phyloP scores from a whole-genome alignment of 2,888 invertebrate species.

The Yponomeuta cagnagella region DNA sequence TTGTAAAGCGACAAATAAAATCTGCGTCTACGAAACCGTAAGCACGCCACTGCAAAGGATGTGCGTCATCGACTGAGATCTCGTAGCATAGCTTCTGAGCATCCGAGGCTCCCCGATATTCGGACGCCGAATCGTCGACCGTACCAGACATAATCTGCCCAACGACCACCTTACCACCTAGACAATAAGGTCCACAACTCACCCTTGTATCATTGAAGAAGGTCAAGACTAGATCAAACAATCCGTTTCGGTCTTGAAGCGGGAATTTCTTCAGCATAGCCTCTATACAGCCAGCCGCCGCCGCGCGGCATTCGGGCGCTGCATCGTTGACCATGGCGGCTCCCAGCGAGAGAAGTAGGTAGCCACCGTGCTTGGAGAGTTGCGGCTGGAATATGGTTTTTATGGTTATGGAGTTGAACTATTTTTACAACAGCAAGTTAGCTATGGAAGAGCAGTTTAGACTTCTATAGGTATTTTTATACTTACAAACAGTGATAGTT shows the following conservation, averaged over 20 bases:
- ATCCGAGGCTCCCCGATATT: background rate
- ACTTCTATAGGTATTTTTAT: background rate
- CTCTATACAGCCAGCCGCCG: constrained; percentile 83
- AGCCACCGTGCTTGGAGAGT: constrained; percentile 76
- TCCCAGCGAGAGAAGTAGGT: constrained; percentile 85
- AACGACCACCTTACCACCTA: background rate
- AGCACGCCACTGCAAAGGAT: background rate
- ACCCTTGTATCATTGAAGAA: constrained; percentile 83
- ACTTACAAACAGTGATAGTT: too few relatives aligned
- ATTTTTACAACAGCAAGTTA: too few relatives aligned
- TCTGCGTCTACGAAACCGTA: too few relatives aligned
- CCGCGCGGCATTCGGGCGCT: constrained; percentile 83
- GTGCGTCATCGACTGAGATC: background rate
- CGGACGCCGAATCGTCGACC: background rate
- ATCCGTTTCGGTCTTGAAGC: constrained; percentile 74
- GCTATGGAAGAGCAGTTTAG: too few relatives aligned
- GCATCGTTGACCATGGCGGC: constrained; percentile 89
- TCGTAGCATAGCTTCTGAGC: background rate
- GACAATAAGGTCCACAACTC: background rate
- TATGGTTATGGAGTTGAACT: background rate
- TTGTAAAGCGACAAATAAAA: too few relatives aligned
- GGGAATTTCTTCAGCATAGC: constrained; percentile 78
- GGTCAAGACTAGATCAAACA: constrained; percentile 82
- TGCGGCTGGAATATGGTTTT: constrained; percentile 60
- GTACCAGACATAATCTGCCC: background rate